Evolutionary conservation across 1,140 invertebrate genomes (phyloP).

Genomic region (Chionoecetes opilio): DNA sequence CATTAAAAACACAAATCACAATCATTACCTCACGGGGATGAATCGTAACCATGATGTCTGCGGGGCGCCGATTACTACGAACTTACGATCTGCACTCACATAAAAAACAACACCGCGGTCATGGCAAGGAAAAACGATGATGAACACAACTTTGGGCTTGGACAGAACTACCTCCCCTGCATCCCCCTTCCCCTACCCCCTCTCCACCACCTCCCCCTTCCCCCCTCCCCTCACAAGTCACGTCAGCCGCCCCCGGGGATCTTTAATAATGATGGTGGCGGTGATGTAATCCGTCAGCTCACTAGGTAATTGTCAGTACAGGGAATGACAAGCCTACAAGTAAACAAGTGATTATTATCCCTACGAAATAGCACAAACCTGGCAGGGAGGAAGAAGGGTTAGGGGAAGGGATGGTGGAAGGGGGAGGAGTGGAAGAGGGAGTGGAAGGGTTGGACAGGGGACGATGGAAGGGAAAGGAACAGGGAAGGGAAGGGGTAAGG

Average conservation of each 20-base stretch:
- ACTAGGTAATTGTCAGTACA: conserved; percentile 69
- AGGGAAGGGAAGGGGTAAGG: background rate
- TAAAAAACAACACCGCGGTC: background rate
- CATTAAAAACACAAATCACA: conserved; percentile 52
- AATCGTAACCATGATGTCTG: conserved; percentile 31
- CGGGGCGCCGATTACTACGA: conserved; percentile 45
- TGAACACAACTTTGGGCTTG: conserved; percentile 37
- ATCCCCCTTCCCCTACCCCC: background rate
- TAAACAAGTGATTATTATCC: conserved; percentile 74
- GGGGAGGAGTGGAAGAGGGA: background rate
- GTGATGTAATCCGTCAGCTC: conserved; percentile 69
- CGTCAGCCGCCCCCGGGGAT: background rate
- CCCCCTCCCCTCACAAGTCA: background rate
- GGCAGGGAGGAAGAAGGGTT: background rate
- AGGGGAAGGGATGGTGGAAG: background rate
- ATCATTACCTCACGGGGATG: conserved; percentile 56
- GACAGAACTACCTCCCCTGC: background rate
- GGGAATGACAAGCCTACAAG: conserved; percentile 73
- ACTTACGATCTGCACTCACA: no score
- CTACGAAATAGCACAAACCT: conserved; percentile 60
- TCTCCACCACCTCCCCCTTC: background rate
- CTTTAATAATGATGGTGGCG: conserved; percentile 57
- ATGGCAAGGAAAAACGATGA: conserved; percentile 39
- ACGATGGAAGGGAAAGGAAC: no score
- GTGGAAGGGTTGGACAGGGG: background rate